Base-by-base conservation (phyloP, 1,140 invertebrate genomes). In the Calycopis cecrops region DNA sequence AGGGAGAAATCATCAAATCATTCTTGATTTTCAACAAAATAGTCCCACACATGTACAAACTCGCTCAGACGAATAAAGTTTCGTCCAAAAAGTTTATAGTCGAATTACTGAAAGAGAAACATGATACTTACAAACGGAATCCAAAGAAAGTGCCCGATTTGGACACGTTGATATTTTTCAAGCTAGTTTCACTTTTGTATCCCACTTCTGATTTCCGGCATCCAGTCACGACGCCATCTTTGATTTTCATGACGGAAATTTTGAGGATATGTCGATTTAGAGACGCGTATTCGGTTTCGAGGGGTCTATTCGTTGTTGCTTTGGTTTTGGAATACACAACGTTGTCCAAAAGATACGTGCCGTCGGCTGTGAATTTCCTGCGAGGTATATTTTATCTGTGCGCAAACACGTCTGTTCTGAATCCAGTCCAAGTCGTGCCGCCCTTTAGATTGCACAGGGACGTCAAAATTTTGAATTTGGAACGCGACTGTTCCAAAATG, bases 181-280 rank as follows among this genome's bases (percentile, higher is more conserved):
- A 96, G 88, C 65, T 95, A 33, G 89, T 94, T 14, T 91, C 92
- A 11, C 76, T 94, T 11, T 69, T 98, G 34, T 98, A 95, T 81
- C 93, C 96, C 11, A 93, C 95, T 0, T 97, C 96, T 0, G 97
- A 98, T 86, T 97, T 95, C 73, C 88, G 92, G 28, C 96, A 98
- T 90, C 91, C 92, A 1, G 90, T 98, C n/a, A 92, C 93, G 28
- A 97, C 95, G 9, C 96, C 96, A 42, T 91, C 92, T 68, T 88
- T 95, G 50, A 85, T 96, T 40, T 96, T 97, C 68, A 94, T 97
- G 87, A 90, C 92, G 35, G 92, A 97, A 77, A 93, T 97, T 60
- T 84, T 98, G 59, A 82, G 88, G 4, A 87, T 86, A 65, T 89
- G 90, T 59, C 88, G 85, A 63, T 89, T 95, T 21, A 91, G 88